These are phyloP conservation scores for Tarsius wallacei DNA, from an alignment of 2,797 vertebrate species.

Conservation along the genomic window DNA sequence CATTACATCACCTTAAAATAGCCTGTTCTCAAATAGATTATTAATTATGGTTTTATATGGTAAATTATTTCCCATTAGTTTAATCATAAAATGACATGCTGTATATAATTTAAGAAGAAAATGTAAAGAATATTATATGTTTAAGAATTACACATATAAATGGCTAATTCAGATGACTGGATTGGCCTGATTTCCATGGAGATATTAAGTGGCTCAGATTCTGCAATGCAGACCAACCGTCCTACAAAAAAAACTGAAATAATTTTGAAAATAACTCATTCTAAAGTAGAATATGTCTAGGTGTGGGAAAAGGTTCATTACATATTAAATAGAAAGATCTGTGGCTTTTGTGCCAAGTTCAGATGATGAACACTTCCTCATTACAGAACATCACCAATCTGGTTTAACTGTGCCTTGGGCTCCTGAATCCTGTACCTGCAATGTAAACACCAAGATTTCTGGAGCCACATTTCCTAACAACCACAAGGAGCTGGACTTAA, in stretches of 20 bases:
- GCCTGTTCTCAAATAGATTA: slow-evolving; percentile 38
- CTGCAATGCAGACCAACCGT: neutral
- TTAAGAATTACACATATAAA: neutral
- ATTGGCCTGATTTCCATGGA: neutral
- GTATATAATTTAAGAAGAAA: slow-evolving; percentile 32
- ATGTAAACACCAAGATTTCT: slow-evolving; percentile 17
- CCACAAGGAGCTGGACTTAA: slow-evolving; percentile 25
- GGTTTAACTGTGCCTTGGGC: neutral
- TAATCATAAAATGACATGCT: slow-evolving; percentile 27
- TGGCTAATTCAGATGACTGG: neutral
- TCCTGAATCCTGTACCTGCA: neutral
- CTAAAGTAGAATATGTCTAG: neutral
- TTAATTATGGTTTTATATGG: slow-evolving; percentile 25
- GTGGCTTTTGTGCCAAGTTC: neutral
- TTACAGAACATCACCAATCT: neutral
- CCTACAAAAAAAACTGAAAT: neutral
- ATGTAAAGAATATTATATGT: neutral
- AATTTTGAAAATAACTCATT: slow-evolving; percentile 37
- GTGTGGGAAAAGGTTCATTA: neutral
- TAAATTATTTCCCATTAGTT: slow-evolving; percentile 41
- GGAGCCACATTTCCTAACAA: slow-evolving; percentile 19
- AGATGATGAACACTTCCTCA: neutral
- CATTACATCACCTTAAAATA: slow-evolving; percentile 29
- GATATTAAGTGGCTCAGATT: neutral
- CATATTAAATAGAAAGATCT: neutral